phyloP scores from a whole-genome alignment of 2,797 vertebrate species.

The Microtus obscurus region DNA sequence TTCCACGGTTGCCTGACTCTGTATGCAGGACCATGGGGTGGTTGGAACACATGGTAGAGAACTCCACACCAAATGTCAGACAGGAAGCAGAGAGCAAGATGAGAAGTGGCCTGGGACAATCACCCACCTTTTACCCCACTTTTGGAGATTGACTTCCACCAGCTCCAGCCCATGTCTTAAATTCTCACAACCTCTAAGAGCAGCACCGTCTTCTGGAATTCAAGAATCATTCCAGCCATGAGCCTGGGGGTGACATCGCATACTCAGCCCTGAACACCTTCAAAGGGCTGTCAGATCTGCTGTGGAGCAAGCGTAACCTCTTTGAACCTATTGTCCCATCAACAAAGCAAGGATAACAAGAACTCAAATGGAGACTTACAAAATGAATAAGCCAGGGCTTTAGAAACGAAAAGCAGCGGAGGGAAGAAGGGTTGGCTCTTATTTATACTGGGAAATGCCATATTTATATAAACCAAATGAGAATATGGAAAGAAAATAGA shows the following conservation, averaged over 20 bases:
- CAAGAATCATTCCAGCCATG: background rate
- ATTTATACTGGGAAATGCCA: background rate
- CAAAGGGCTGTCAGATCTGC: background rate
- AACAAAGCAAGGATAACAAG: background rate
- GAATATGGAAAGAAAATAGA: background rate
- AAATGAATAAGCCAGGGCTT: background rate
- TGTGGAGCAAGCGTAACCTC: background rate
- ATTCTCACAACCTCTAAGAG: background rate
- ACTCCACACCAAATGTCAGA: background rate
- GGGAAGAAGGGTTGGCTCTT: background rate
- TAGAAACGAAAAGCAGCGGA: background rate
- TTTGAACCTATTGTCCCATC: background rate
- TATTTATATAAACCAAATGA: background rate
- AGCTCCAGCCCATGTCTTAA: background rate
- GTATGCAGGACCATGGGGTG: background rate
- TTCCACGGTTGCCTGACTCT: background rate
- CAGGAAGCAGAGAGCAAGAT: background rate
- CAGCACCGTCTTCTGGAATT: background rate
- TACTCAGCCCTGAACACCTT: background rate
- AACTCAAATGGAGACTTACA: background rate
- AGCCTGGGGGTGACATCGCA: background rate
- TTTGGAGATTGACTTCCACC: background rate
- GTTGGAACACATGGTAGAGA: background rate
- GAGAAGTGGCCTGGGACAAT: background rate
- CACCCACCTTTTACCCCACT: no score